Percentiles rank a stretch among this genome's conserved stretches.
These are phyloP conservation scores for Heterochromis multidens DNA, from an alignment of 2,113 vertebrate species.

Conservation along the genomic window DNA sequence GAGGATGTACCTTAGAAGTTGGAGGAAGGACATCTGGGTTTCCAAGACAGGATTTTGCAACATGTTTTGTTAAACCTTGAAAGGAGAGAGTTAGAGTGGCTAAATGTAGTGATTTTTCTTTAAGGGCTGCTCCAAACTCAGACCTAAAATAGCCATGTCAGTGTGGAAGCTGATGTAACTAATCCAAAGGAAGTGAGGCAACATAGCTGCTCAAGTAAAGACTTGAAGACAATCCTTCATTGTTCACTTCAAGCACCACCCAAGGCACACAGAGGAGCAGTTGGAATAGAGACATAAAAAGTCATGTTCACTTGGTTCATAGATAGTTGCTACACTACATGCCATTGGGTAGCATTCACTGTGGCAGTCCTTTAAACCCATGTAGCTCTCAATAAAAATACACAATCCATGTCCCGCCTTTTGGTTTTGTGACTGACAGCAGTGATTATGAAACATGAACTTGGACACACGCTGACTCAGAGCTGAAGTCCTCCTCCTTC, in stretches of 20 bases:
- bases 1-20: neutral
- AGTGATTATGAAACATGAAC: slow-evolving; percentile 18
- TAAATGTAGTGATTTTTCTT: neutral
- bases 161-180: slow-evolving; percentile 14
- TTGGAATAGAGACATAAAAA: neutral
- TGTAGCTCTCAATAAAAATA: neutral
- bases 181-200: slow-evolving; percentile 63
- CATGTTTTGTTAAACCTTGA: slow-evolving; percentile 30
- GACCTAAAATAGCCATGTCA: slow-evolving; percentile 45
- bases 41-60: neutral
- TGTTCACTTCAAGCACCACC: slow-evolving; percentile 56
- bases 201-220: slow-evolving; percentile 37
- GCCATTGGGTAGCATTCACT: neutral
- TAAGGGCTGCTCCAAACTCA: neutral
- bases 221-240: slow-evolving; percentile 62
- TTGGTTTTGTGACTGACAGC: slow-evolving; percentile 21
- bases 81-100: slow-evolving; percentile 8
- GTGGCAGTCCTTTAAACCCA: neutral
- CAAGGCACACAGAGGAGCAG: slow-evolving; percentile 49
- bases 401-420: neutral
- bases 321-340: slow-evolving; percentile 41
- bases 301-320: neutral
- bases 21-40: neutral
- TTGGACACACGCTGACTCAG: neutral
- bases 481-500: neutral